phyloP scores from a whole-genome alignment of 2,797 vertebrate species.

The Phoeniculus purpureus region DNA sequence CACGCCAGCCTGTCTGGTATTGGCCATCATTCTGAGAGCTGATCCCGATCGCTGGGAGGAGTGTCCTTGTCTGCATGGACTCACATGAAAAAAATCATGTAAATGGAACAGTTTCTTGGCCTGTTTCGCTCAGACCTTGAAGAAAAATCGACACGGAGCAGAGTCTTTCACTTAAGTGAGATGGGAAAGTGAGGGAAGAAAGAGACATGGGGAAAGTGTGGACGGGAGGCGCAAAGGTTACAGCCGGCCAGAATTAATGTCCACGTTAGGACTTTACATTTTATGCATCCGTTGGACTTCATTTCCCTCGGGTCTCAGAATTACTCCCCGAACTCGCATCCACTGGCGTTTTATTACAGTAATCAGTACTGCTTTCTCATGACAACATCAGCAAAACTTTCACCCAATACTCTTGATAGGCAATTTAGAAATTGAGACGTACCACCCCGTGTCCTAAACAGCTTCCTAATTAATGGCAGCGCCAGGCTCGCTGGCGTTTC shows the following conservation, averaged over 20 bases:
- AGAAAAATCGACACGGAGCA: not conserved
- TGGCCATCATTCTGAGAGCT: not conserved
- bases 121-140: not conserved
- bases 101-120: not conserved
- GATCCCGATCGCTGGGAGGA: not conserved
- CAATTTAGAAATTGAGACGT: conserved; percentile 46
- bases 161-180: not conserved
- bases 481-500: not conserved
- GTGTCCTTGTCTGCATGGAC: not conserved
- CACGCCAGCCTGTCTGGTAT: not conserved
- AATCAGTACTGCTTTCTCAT: not conserved
- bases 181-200: not conserved
- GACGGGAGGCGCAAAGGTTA: not conserved
- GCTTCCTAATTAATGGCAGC: conserved; percentile 45
- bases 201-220: not conserved
- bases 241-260: not conserved
- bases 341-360: not conserved
- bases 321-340: not conserved
- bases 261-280: not conserved
- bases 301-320: not conserved
- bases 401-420: not conserved
- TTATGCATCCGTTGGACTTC: not conserved
- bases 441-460: not conserved
- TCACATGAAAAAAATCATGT: not conserved
- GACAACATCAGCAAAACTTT: conserved; percentile 32